Evolutionary conservation across 1,140 invertebrate genomes (phyloP).

Genomic region (Arion vulgaris): DNA sequence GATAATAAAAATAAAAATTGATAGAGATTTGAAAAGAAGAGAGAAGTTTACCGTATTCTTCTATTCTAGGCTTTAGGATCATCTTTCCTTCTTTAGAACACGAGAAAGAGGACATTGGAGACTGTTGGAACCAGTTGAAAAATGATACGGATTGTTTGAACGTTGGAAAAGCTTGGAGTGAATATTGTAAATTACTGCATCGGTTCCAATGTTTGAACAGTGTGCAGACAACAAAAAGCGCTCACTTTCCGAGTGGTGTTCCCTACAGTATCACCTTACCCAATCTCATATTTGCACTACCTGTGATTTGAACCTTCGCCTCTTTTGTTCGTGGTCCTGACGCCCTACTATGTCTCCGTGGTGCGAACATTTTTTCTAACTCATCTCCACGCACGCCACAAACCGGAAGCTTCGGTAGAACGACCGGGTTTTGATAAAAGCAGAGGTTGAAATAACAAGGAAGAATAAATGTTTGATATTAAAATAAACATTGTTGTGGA

Average conservation of each 20-base stretch:
- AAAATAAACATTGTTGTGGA: slow-evolving; percentile 9
- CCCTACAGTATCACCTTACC: slow-evolving; percentile 33
- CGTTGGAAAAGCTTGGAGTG: background rate
- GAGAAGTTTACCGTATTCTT: background rate
- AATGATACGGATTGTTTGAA: slow-evolving; percentile 17
- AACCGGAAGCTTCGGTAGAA: slow-evolving; percentile 6
- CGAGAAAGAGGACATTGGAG: background rate
- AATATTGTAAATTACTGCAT: slow-evolving; percentile 19
- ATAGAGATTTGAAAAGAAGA: background rate
- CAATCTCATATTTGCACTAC: slow-evolving; percentile 25
- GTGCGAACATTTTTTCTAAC: slow-evolving; percentile 20
- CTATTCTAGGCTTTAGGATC: background rate
- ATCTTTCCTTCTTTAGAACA: background rate
- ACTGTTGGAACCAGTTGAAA: background rate
- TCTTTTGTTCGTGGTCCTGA: slow-evolving; percentile 17
- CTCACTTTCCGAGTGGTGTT: slow-evolving; percentile 15
- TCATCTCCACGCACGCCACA: slow-evolving; percentile 1
- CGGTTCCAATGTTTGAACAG: slow-evolving; percentile 2
- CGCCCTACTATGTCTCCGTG: slow-evolving; percentile 5
- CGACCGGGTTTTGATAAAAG: background rate
- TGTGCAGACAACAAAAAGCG: background rate
- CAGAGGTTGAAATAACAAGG: background rate
- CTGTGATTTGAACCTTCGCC: slow-evolving; percentile 32
- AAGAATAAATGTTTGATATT: slow-evolving; percentile 15
- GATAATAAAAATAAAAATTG: background rate